These are phyloP conservation scores for Dryobota labecula DNA, from an alignment of 2,888 invertebrate species.

Conservation along the genomic window DNA sequence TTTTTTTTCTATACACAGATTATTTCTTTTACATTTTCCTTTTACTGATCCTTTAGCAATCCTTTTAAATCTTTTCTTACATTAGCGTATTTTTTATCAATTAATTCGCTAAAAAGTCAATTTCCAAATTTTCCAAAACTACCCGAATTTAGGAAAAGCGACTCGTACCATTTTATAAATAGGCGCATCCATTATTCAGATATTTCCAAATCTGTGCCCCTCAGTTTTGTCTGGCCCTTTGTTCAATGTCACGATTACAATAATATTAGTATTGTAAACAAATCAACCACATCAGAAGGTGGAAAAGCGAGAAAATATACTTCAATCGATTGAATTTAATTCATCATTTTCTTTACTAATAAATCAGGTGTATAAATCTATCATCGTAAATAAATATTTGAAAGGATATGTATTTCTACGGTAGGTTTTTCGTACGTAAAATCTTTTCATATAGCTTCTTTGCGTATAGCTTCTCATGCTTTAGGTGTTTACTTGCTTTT, in stretches of 20 bases:
- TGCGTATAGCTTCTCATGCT: background rate
- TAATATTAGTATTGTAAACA: background rate
- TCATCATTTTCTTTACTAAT: background rate
- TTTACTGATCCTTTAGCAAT: background rate
- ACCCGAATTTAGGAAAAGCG: constrained; percentile 3
- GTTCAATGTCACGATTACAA: constrained; percentile 18
- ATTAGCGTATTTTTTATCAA: background rate
- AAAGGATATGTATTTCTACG: background rate
- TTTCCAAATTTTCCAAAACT: background rate
- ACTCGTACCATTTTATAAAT: constrained; percentile 19
- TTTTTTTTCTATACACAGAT: too few relatives aligned
- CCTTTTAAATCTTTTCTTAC: background rate
- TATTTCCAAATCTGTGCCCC: constrained; percentile 24
- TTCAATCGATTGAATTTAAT: background rate
- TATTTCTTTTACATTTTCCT: too few relatives aligned
- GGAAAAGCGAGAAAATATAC: background rate
- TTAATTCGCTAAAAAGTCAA: background rate
- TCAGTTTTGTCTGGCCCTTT: constrained; percentile 12
- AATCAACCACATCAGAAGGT: too few relatives aligned
- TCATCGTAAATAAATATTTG: constrained; percentile 12
- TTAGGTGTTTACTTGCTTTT: background rate
- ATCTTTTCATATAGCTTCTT: background rate
- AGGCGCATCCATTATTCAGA: constrained; percentile 44
- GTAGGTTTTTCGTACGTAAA: constrained; percentile 10
- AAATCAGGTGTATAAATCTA: constrained; percentile 4